These are phyloP conservation scores for Miichthys miiuy DNA, from an alignment of 2,797 vertebrate genomes.

Conservation along the genomic window DNA sequence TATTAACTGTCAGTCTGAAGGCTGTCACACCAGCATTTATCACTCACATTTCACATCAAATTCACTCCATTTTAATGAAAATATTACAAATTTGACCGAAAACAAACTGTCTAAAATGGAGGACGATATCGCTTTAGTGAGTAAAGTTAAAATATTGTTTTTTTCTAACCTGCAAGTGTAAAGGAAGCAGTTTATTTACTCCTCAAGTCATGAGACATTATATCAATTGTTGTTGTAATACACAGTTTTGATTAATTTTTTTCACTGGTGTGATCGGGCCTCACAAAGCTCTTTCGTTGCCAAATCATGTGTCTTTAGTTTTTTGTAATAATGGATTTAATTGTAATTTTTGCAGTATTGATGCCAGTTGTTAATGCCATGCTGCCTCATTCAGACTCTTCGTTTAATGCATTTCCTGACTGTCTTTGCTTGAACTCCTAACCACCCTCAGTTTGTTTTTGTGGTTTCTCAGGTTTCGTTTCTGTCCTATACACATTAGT, in stretches of 20 bases:
- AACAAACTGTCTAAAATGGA: not conserved
- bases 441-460: conserved; percentile 2
- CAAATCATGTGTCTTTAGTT: conserved; percentile 64
- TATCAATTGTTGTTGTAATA: not conserved
- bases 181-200: not conserved
- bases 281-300: conserved; percentile 48
- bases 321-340: conserved; percentile 48
- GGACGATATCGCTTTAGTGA: not conserved
- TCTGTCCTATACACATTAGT: not conserved
- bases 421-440: not conserved
- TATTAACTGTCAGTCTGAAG: conserved; percentile 3
- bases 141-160: not conserved
- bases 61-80: not conserved
- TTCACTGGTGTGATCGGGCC: conserved; percentile 3
- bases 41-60: not conserved
- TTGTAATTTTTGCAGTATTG: not conserved
- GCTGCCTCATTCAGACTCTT: conserved; percentile 43
- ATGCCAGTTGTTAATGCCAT: conserved; percentile 20
- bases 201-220: not conserved
- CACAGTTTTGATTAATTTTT: conserved; percentile 3
- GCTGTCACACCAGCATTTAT: conserved; percentile 39
- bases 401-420: not conserved
- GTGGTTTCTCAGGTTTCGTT: conserved; percentile 30
- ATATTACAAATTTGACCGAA: not conserved
- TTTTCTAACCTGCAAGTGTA: not conserved